Conservation (phyloP, 2,113 vertebrate genomes). For the Lampris megalopsis region DNA sequence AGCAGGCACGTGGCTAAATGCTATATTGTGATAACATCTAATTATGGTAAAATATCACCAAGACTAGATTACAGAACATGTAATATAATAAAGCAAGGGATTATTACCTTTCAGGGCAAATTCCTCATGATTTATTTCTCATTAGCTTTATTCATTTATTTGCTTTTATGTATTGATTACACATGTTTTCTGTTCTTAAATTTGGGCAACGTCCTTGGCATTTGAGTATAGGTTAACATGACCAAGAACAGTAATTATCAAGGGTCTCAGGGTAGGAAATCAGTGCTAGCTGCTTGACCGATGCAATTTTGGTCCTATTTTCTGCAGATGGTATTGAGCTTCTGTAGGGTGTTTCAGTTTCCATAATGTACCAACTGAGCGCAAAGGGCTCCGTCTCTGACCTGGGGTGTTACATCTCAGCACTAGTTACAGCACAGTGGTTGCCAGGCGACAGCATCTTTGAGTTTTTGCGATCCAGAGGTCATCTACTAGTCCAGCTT, state of each 20-base stretch:
- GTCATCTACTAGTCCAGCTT: constrained; percentile 74
- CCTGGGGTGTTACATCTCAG: constrained; percentile 74
- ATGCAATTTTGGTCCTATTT: too few relatives aligned
- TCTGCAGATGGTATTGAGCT: not conserved
- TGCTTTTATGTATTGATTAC: constrained; percentile 28
- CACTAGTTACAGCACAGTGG: constrained; percentile 79
- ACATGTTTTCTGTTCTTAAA: constrained; percentile 40
- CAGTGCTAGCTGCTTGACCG: too few relatives aligned
- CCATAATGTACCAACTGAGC: constrained; percentile 72
- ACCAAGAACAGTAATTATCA: not conserved
- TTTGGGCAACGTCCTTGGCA: constrained; percentile 54
- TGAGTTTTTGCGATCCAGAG: constrained; percentile 71
- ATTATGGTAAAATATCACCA: too few relatives aligned
- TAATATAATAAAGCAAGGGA: too few relatives aligned
- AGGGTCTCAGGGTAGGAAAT: too few relatives aligned
- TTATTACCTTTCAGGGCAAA: too few relatives aligned
- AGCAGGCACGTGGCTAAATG: not conserved
- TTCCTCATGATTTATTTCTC: not conserved
- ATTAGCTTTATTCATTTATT: not conserved
- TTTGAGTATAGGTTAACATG: constrained; percentile 57
- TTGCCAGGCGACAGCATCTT: constrained; percentile 87
- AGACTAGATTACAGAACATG: too few relatives aligned
- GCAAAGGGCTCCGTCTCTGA: constrained; percentile 71
- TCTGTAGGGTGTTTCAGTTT: constrained; percentile 71
- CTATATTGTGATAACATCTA: too few relatives aligned